phyloP scores from a whole-genome alignment of 1,140 invertebrate genomes.

The Araneus ventricosus region DNA sequence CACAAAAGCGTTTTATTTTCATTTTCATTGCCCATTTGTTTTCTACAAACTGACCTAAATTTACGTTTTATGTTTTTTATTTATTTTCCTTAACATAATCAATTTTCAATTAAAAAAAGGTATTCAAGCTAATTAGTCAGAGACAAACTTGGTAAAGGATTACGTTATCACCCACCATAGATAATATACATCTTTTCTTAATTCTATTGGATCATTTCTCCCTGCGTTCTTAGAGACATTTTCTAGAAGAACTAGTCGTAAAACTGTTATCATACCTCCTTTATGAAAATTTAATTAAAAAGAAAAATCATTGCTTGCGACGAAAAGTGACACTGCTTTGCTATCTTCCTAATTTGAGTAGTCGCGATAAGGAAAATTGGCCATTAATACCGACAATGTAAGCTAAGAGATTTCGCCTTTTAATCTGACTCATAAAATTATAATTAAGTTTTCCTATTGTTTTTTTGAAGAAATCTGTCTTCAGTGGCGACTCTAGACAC shows the following conservation, averaged over 20 bases:
- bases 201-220: neutral
- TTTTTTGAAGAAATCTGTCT: too few relatives aligned
- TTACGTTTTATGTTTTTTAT: neutral
- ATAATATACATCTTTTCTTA: neutral
- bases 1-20: too few relatives aligned
- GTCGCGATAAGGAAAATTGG: neutral
- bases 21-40: too few relatives aligned
- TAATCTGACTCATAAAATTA: too few relatives aligned
- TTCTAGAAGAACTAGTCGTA: neutral
- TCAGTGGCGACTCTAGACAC: too few relatives aligned
- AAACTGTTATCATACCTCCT: neutral
- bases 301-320: neutral
- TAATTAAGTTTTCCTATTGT: too few relatives aligned
- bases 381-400: neutral
- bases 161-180: neutral
- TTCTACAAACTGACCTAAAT: too few relatives aligned
- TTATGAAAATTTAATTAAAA: neutral
- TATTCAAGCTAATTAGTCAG: neutral
- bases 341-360: neutral
- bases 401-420: neutral
- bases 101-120: conserved; percentile 6
- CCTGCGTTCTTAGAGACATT: neutral
- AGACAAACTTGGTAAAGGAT: neutral
- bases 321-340: neutral
- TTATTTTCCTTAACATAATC: neutral